phyloP scores from a whole-genome alignment of 2,113 vertebrate species.

The Pseudonaja textilis region DNA sequence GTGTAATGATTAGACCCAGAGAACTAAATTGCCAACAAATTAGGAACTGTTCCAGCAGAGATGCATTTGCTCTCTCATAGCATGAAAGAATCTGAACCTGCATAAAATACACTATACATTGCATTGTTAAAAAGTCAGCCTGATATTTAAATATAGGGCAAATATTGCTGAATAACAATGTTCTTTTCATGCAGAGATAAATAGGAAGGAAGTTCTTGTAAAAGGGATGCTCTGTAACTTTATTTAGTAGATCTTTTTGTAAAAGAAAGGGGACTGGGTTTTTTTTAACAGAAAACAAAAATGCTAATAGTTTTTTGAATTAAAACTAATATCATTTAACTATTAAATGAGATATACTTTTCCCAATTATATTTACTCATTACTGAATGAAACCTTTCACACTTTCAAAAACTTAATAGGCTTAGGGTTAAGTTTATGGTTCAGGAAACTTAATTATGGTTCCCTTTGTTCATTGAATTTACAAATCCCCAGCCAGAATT shows the following conservation, averaged over 20 bases:
- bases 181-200: slow-evolving; percentile 54
- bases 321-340: slow-evolving; percentile 39
- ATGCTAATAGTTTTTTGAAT: slow-evolving; percentile 12
- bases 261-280: slow-evolving; percentile 1
- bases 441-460: neutral
- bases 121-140: slow-evolving; percentile 67
- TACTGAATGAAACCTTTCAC: neutral
- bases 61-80: slow-evolving; percentile 72
- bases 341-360: slow-evolving; percentile 24
- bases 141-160: slow-evolving; percentile 61
- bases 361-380: neutral
- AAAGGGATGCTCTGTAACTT: slow-evolving; percentile 33
- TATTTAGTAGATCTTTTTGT: slow-evolving; percentile 13
- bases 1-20: slow-evolving; percentile 62
- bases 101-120: slow-evolving; percentile 73
- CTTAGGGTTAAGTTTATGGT: neutral
- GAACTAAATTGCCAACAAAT: slow-evolving; percentile 28
- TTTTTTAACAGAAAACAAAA: slow-evolving; percentile 19
- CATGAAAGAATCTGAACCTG: slow-evolving; percentile 71
- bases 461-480: neutral
- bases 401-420: neutral
- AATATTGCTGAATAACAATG: slow-evolving; percentile 60
- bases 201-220: slow-evolving; percentile 33
- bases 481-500: neutral
- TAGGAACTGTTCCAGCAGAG: slow-evolving; percentile 66